Percentiles rank a stretch among this genome's conserved stretches.
phyloP scores from a whole-genome alignment of 2,888 invertebrate species.

The Aphidius colemani region DNA sequence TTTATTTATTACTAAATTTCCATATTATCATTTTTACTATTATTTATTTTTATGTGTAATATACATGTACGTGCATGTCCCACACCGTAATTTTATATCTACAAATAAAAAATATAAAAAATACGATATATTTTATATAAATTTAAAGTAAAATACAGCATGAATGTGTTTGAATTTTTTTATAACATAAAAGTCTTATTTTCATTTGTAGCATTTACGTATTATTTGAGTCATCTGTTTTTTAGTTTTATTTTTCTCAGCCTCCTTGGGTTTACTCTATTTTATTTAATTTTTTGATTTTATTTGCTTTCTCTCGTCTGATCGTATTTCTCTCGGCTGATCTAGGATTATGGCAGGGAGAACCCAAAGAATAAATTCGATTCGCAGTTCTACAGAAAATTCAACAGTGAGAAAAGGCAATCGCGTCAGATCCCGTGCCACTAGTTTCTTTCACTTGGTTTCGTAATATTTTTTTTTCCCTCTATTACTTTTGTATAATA shows the following conservation, averaged over 20 bases:
- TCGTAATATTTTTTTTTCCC: conserved; percentile 20
- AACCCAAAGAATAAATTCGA: conserved; percentile 33
- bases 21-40: too few species aligned
- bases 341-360: conserved; percentile 37
- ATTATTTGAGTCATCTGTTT: not conserved
- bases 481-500: not conserved
- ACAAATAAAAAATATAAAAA: too few species aligned
- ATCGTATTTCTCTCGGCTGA: conserved; percentile 39
- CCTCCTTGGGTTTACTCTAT: not conserved
- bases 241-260: not conserved
- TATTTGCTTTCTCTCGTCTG: conserved; percentile 28
- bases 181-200: not conserved
- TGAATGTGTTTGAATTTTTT: too few species aligned
- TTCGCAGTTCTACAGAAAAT: conserved; percentile 23
- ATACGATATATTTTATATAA: too few species aligned
- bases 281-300: conserved; percentile 26
- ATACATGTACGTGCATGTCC: too few species aligned
- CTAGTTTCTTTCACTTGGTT: conserved; percentile 27
- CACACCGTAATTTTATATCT: too few species aligned
- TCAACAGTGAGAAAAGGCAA: conserved; percentile 27
- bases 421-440: conserved; percentile 28
- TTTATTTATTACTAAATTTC: too few species aligned
- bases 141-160: too few species aligned
- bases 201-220: not conserved
- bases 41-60: too few species aligned